These are phyloP conservation scores for Chydorus sphaericus DNA, from an alignment of 2,888 invertebrate species.

Conservation along the genomic window DNA sequence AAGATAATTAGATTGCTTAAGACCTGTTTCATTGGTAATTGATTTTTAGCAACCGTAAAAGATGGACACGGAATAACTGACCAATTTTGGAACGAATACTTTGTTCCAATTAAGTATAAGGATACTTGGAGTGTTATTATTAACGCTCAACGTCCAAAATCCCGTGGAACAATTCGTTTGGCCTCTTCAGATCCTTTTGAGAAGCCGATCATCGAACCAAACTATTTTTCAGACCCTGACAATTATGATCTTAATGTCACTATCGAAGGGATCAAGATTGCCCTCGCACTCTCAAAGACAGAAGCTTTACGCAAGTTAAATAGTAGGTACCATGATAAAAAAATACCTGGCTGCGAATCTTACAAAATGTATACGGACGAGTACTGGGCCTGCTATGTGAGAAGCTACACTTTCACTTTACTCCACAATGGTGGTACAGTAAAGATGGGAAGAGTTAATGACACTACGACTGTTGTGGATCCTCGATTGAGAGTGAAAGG, in stretches of 20 bases:
- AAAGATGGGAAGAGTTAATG: slow-evolving; percentile 72
- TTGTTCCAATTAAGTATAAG: slow-evolving; percentile 21
- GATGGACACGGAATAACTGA: slow-evolving; percentile 20
- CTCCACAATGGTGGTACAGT: slow-evolving; percentile 79
- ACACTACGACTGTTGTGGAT: slow-evolving; percentile 66
- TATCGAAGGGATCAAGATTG: slow-evolving; percentile 40
- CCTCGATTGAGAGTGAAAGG: slow-evolving; percentile 61
- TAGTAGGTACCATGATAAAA: slow-evolving; percentile 53
- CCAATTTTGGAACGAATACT: slow-evolving; percentile 23
- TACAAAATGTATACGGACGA: slow-evolving; percentile 57
- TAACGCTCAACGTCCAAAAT: slow-evolving; percentile 55
- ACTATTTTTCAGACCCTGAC: slow-evolving; percentile 59
- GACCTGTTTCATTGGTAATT: too few species aligned
- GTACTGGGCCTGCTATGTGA: slow-evolving; percentile 73
- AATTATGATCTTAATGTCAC: slow-evolving; percentile 25
- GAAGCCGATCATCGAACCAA: slow-evolving; percentile 50
- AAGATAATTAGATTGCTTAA: too few species aligned
- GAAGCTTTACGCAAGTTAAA: slow-evolving; percentile 66
- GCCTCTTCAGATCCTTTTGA: slow-evolving; percentile 45
- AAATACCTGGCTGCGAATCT: slow-evolving; percentile 62
- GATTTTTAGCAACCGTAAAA: too few species aligned
- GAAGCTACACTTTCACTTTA: slow-evolving; percentile 76
- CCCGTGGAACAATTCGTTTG: slow-evolving; percentile 51
- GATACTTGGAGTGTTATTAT: slow-evolving; percentile 53
- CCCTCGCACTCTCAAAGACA: slow-evolving; percentile 58